A percentile compares a stretch with the other conserved stretches of the same genome.
Evolutionary conservation across 2,888 invertebrate genomes (phyloP).

Genomic region (Scaptomyza parva): DNA sequence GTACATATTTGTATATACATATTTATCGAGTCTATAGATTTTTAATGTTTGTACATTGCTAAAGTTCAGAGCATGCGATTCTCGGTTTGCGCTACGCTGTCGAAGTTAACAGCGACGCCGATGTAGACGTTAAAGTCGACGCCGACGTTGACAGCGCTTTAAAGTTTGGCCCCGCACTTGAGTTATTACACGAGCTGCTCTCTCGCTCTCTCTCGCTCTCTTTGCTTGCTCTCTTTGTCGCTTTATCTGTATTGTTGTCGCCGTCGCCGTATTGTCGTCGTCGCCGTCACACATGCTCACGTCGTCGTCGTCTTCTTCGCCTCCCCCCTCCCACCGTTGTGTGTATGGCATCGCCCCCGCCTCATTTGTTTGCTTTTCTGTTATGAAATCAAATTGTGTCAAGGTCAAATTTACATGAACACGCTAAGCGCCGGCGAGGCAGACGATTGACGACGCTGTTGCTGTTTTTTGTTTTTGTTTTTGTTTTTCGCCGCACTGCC

Average conservation of each 20-base stretch:
- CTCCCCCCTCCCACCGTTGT: constrained; percentile 17
- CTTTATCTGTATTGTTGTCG: constrained; percentile 7
- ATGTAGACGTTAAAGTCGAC: constrained; percentile 42
- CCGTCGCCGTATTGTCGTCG: constrained; percentile 30
- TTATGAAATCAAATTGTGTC: constrained; percentile 81
- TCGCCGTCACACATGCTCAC: constrained; percentile 50
- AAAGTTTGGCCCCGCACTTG: constrained; percentile 72
- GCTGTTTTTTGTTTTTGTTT: neutral
- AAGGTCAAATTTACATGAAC: constrained; percentile 83
- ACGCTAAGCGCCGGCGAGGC: constrained; percentile 70
- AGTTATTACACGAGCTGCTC: constrained; percentile 69
- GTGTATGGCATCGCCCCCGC: constrained; percentile 54
- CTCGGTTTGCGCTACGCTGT: constrained; percentile 49
- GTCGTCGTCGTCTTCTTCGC: constrained; percentile 13
- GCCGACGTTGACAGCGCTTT: constrained; percentile 26
- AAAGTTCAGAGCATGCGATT: constrained; percentile 75
- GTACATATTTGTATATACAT: constrained; percentile 24
- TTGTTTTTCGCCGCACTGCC: neutral
- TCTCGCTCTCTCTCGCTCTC: constrained; percentile 37
- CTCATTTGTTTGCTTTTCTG: constrained; percentile 74
- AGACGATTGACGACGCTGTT: constrained; percentile 18
- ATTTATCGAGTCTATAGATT: neutral
- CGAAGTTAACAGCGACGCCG: constrained; percentile 17
- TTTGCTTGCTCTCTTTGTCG: constrained; percentile 17
- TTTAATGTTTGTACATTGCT: constrained; percentile 38